These are phyloP conservation scores for Amphiprion ocellaris DNA, from an alignment of 2,113 vertebrate species.

Conservation along the genomic window DNA sequence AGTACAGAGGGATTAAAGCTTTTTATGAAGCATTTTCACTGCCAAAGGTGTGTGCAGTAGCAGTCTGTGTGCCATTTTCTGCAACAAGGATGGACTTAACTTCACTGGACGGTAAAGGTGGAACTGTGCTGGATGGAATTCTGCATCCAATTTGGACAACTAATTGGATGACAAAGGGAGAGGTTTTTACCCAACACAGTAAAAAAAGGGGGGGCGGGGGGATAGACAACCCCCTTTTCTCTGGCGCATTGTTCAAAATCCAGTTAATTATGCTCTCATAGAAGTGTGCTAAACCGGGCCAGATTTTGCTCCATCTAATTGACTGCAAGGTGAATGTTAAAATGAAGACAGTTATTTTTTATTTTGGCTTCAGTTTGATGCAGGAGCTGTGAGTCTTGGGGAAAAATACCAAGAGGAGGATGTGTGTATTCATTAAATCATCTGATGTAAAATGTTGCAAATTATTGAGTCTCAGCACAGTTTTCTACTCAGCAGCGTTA, in stretches of 20 bases:
- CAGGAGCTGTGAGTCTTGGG: conserved; percentile 1
- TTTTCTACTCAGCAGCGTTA: neutral
- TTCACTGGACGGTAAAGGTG: conserved; percentile 15
- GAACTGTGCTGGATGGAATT: conserved; percentile 30
- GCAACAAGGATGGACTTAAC: conserved; percentile 54
- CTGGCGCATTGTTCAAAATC: conserved; percentile 50
- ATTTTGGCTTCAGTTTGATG: conserved; percentile 26
- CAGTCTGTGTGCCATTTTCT: conserved; percentile 52
- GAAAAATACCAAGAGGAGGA: neutral
- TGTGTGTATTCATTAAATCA: conserved; percentile 16
- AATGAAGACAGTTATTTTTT: conserved; percentile 25
- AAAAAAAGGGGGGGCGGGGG: neutral
- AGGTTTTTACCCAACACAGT: conserved; percentile 16
- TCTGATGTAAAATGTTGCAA: conserved; percentile 4
- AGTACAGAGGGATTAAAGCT: conserved; percentile 73
- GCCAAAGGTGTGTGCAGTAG: conserved; percentile 70
- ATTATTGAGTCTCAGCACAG: neutral
- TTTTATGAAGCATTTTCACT: conserved; percentile 76
- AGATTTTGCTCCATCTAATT: conserved; percentile 18
- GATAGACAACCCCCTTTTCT: conserved; percentile 32
- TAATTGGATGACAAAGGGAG: conserved; percentile 55
- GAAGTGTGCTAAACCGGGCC: conserved; percentile 33
- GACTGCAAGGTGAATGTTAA: conserved; percentile 2
- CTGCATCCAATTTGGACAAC: conserved; percentile 46
- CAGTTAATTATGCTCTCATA: conserved; percentile 50